Percentiles rank a stretch among this genome's conserved stretches.
Evolutionary conservation across 2,888 invertebrate species (phyloP).

Genomic region (Dicyrtomina minuta): DNA sequence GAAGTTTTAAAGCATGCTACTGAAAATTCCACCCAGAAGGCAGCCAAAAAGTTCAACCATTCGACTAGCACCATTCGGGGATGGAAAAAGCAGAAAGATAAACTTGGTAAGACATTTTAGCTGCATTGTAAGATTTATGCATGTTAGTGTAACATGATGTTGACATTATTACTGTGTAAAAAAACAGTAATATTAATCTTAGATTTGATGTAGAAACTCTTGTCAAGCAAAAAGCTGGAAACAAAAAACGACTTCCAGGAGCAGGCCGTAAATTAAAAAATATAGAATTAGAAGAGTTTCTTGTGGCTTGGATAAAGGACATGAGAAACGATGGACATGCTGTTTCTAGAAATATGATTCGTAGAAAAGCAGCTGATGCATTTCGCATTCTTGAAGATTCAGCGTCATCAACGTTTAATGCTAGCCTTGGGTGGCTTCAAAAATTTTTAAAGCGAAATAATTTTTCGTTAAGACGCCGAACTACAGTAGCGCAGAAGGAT

Average conservation of each 20-base stretch:
- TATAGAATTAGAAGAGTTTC: neutral
- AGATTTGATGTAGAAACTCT: no score
- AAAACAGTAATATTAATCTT: no score
- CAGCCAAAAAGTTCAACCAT: no score
- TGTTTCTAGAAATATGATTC: slow-evolving; percentile 10
- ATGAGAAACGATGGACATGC: neutral
- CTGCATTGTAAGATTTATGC: no score
- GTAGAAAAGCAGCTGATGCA: neutral
- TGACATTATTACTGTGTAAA: no score
- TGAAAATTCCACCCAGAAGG: no score
- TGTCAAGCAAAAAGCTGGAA: no score
- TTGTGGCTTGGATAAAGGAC: neutral
- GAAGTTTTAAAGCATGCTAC: no score
- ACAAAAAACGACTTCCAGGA: slow-evolving; percentile 5
- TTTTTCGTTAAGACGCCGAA: slow-evolving; percentile 1
- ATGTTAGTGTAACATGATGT: no score
- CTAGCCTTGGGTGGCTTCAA: slow-evolving; percentile 6
- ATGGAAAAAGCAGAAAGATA: no score
- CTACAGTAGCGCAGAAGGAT: slow-evolving; percentile 5
- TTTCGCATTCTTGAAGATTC: neutral
- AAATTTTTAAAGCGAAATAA: slow-evolving; percentile 12
- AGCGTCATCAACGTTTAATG: neutral
- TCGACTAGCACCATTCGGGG: no score
- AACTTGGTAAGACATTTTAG: no score
- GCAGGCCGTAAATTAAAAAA: neutral